Conservation (phyloP, 2,113 vertebrate genomes). For the Arvicanthis niloticus region DNA sequence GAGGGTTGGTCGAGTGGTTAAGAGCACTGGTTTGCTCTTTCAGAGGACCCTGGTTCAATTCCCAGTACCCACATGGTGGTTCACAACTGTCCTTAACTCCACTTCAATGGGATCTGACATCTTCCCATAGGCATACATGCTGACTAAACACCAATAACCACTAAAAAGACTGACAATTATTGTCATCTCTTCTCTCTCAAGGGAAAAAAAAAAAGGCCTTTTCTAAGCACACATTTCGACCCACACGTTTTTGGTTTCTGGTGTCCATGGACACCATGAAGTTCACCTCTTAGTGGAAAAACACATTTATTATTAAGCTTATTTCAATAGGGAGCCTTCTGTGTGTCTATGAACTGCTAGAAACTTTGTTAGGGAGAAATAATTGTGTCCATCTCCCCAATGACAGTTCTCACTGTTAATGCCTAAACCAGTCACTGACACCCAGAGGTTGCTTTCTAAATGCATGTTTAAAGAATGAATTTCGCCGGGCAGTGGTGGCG, state of each 20-base stretch:
- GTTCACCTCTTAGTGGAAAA: background rate
- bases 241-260: background rate
- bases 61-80: background rate
- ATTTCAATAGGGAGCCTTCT: background rate
- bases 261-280: background rate
- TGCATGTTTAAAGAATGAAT: slow-evolving; percentile 2
- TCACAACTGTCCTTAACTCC: background rate
- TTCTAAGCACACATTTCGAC: background rate
- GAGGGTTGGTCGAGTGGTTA: background rate
- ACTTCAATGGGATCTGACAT: background rate
- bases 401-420: background rate
- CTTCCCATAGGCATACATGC: background rate
- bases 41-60: background rate
- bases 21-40: background rate
- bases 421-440: background rate
- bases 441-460: background rate
- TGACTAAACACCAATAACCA: background rate
- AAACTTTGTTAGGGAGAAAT: background rate
- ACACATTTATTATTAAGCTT: background rate
- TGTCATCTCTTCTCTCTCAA: too few species aligned
- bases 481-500: too few species aligned
- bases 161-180: background rate
- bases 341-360: background rate
- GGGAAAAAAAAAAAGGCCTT: background rate
- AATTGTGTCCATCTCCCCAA: background rate